Percentiles rank a stretch among this genome's conserved stretches.
These are phyloP conservation scores for Drosophila mulleri DNA, from an alignment of 2,888 invertebrate species.

Conservation along the genomic window DNA sequence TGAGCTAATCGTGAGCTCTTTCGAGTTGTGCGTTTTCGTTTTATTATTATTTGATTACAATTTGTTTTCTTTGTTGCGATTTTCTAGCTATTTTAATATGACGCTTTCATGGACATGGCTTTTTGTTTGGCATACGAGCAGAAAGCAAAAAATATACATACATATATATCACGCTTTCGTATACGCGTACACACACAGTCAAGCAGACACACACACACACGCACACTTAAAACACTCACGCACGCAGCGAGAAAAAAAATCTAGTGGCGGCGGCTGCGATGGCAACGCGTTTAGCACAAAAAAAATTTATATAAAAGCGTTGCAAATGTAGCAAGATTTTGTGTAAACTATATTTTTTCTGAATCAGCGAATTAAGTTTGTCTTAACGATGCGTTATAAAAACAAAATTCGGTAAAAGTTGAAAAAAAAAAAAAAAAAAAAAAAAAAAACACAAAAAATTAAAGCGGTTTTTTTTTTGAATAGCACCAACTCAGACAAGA, in stretches of 20 bases:
- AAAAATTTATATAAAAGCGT: conserved; percentile 11
- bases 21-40: conserved; percentile 43
- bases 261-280: conserved; percentile 41
- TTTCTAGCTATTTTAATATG: conserved; percentile 14
- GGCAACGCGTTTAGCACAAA: conserved; percentile 42
- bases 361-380: conserved; percentile 8
- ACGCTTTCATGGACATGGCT: conserved; percentile 35
- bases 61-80: conserved; percentile 17
- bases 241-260: conserved; percentile 45
- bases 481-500: conserved; percentile 41
- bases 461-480: conserved; percentile 48
- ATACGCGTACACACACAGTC: conserved; percentile 24
- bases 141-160: conserved; percentile 33
- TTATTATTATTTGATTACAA: conserved; percentile 6
- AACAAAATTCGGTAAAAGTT: not conserved
- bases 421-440: conserved; percentile 22
- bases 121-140: conserved; percentile 50
- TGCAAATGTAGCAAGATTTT: conserved; percentile 28
- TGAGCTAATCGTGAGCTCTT: conserved; percentile 25
- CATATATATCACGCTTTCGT: conserved; percentile 30
- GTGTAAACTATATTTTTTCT: conserved; percentile 3
- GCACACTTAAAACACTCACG: conserved; percentile 18
- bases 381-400: conserved; percentile 1
- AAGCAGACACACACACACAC: not conserved
- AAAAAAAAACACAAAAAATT: conserved; percentile 22